Base-by-base conservation (phyloP, 2,888 invertebrate species). In the Drosophila imparisetae region DNA sequence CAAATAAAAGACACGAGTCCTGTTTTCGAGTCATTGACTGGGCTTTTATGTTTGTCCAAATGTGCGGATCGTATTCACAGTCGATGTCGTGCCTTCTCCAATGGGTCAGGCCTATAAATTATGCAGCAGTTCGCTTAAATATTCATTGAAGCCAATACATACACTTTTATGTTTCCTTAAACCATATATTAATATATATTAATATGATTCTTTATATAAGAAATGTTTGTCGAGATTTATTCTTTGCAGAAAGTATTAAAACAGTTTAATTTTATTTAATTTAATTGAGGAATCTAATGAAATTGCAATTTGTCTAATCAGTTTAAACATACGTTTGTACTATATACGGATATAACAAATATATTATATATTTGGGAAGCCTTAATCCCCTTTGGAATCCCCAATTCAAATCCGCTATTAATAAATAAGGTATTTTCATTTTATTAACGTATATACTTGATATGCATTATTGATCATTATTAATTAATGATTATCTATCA, bases 1-100 rank as follows among this genome's bases (percentile, higher is more conserved):
- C 67, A 66, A 65, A 72, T 38, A 54, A 59, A 79, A 72, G 75
- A 82, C 89, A 86, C 84, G 86, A 86, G 79, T 87, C 89, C 86
- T 89, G 86, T 84, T 75, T 73, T 63, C 38, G 18, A 82, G 86
- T 87, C 86, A 84, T 78, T 84, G 89, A 86, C 86, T 65, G 24
- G 61, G 62, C 32, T 58, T 73, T 80, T 49, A 68, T 64, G 70
- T 68, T 72, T 62, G 55, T 54, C 32, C 30, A n/a, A 67, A 66
- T 68, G 40, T 55, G 54, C 57, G 50, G 57, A 60, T 63, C 58
- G 60, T 55, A 53, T 24, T 45, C 29, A 49, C 34, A 57, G 45
- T 49, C 48, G 3, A 61, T 52, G 58, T 76, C 76, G 76, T 76
- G 77, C 27, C 36, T 21, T 15, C 29, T 5, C 24, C 61, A 69